Evolutionary conservation across 2,888 invertebrate species (phyloP).

Genomic region (Drosophila longiperda): DNA sequence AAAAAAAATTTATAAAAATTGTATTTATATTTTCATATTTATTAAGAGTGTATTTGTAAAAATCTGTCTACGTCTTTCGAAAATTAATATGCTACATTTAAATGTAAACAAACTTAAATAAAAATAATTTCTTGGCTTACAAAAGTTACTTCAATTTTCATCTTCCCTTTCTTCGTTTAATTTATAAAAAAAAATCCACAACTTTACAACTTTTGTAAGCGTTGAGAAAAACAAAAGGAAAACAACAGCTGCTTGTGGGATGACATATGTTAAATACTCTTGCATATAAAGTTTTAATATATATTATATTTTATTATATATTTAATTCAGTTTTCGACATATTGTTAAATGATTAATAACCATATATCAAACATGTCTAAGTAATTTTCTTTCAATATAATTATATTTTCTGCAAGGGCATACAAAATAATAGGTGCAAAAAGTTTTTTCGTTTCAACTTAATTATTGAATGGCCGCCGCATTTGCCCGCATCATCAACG

Average conservation of each 20-base stretch:
- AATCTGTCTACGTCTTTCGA: neutral
- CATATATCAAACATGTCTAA: neutral
- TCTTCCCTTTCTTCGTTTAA: neutral
- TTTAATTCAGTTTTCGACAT: neutral
- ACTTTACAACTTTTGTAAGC: conserved; percentile 3
- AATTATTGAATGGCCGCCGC: conserved; percentile 66
- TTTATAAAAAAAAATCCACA: neutral
- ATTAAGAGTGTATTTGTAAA: neutral
- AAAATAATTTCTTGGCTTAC: neutral
- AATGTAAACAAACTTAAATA: neutral
- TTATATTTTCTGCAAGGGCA: conserved; percentile 24
- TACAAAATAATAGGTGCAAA: conserved; percentile 34
- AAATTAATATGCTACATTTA: too few relatives aligned
- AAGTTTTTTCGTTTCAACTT: conserved; percentile 68
- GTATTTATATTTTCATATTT: neutral
- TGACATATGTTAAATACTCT: neutral
- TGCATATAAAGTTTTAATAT: neutral
- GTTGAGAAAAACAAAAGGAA: neutral
- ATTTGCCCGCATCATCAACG: conserved; percentile 41
- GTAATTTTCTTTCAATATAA: conserved; percentile 22
- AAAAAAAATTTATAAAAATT: neutral
- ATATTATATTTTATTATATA: neutral
- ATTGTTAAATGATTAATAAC: neutral
- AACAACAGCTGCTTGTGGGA: neutral
- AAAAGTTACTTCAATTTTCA: neutral